Conservation (phyloP, 2,113 vertebrate species). For the Tachysurus fulvidraco region DNA sequence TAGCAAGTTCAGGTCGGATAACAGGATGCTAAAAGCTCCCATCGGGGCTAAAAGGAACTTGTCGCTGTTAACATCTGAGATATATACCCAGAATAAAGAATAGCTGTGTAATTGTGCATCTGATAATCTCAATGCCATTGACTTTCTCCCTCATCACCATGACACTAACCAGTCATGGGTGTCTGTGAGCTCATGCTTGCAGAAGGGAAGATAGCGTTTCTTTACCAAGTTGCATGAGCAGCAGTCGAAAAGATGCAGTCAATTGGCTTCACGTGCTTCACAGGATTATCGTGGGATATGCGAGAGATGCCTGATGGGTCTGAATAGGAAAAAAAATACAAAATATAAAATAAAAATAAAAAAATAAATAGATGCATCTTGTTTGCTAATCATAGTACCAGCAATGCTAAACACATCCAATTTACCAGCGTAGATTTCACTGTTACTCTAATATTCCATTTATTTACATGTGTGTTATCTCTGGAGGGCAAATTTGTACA, state of each 20-base stretch:
- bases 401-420: not conserved
- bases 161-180: not conserved
- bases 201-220: not conserved
- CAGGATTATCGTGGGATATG: not conserved
- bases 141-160: not conserved
- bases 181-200: not conserved
- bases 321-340: not conserved
- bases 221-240: not conserved
- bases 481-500: not conserved
- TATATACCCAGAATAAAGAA: not conserved
- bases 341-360: not conserved
- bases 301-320: not conserved
- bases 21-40: constrained; percentile 4
- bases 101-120: not conserved
- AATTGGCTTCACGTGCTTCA: not conserved
- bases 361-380: not conserved
- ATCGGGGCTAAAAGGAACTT: not conserved
- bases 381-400: not conserved
- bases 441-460: not conserved
- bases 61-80: not conserved
- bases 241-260: not conserved
- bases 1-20: not conserved
- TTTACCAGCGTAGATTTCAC: not conserved
- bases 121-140: not conserved
- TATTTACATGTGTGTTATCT: not conserved